A percentile compares a stretch with the other conserved stretches of the same genome.
These are phyloP conservation scores for Drosophila santomea DNA, from an alignment of 1,140 invertebrate genomes.

Conservation along the genomic window DNA sequence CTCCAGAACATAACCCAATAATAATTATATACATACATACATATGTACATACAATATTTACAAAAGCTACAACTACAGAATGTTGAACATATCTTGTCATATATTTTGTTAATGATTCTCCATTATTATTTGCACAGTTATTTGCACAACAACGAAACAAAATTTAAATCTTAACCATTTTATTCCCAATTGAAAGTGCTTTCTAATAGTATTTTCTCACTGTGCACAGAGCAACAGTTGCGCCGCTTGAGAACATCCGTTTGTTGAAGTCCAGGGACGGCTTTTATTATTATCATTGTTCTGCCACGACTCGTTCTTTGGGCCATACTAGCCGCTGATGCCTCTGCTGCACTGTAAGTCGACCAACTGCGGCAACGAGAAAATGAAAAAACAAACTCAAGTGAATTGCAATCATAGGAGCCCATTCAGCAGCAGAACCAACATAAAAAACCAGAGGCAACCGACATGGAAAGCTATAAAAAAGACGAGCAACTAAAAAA, in stretches of 20 bases:
- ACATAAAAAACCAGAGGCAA: conserved; percentile 51
- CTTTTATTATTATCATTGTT: conserved; percentile 62
- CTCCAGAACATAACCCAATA: too few relatives aligned
- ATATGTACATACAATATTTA: too few relatives aligned
- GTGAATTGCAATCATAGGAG: conserved; percentile 76
- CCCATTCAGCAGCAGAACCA: conserved; percentile 37
- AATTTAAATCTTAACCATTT: not conserved
- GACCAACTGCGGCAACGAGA: conserved; percentile 41
- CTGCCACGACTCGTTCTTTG: conserved; percentile 23
- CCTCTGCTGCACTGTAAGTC: conserved; percentile 39
- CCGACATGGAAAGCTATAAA: conserved; percentile 35
- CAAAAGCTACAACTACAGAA: too few relatives aligned
- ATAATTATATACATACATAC: too few relatives aligned
- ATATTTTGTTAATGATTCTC: too few relatives aligned
- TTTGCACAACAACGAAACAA: too few relatives aligned
- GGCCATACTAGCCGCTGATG: conserved; percentile 22
- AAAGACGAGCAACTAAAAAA: conserved; percentile 44
- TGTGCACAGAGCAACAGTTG: conserved; percentile 50
- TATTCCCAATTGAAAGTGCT: not conserved
- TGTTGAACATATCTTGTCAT: too few relatives aligned
- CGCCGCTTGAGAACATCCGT: conserved; percentile 76
- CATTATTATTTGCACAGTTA: too few relatives aligned
- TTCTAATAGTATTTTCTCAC: not conserved
- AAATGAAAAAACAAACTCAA: conserved; percentile 57
- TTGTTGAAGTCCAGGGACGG: conserved; percentile 51